Conservation (phyloP, 35 echinoderm and acorn worm genomes). For the Eucidaris tribuloides region DNA sequence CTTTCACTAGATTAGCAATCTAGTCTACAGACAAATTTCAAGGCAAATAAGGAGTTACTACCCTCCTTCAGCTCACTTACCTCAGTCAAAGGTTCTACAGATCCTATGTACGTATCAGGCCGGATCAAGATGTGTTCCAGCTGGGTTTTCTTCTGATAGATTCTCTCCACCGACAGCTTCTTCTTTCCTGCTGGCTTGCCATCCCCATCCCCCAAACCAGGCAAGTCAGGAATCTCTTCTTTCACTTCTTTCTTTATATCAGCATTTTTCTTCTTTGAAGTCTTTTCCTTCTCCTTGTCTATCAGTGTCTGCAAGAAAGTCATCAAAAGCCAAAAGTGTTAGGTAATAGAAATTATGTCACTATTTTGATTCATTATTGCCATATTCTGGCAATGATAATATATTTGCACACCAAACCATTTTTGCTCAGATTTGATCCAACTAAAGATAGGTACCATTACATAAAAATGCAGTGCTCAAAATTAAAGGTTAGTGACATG, state of each 20-base stretch:
- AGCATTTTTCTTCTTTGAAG: conserved; percentile 11
- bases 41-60: too few relatives aligned
- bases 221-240: conserved; percentile 8
- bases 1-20: too few relatives aligned
- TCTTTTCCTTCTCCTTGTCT: conserved; percentile 62
- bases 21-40: too few relatives aligned
- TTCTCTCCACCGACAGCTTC: conserved; percentile 85
- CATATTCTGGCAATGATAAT: too few relatives aligned
- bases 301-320: conserved; percentile 81
- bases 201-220: not conserved
- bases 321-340: too few relatives aligned
- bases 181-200: not conserved
- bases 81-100: conserved; percentile 79
- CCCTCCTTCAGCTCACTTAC: conserved; percentile 7
- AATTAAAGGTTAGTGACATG: too few relatives aligned
- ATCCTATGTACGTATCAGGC: conserved; percentile 97
- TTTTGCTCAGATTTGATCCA: too few relatives aligned
- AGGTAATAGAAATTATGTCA: too few relatives aligned
- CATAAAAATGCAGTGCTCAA: too few relatives aligned
- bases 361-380: too few relatives aligned
- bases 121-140: conserved; percentile 94
- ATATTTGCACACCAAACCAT: too few relatives aligned
- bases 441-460: too few relatives aligned
- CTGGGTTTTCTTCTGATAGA: conserved; percentile 99
- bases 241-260: conserved; percentile 14